Evolutionary conservation across 2,888 invertebrate species (phyloP), one percentile per base, ranked within the genome.

Genomic region (Drosophila vallismaia): DNA sequence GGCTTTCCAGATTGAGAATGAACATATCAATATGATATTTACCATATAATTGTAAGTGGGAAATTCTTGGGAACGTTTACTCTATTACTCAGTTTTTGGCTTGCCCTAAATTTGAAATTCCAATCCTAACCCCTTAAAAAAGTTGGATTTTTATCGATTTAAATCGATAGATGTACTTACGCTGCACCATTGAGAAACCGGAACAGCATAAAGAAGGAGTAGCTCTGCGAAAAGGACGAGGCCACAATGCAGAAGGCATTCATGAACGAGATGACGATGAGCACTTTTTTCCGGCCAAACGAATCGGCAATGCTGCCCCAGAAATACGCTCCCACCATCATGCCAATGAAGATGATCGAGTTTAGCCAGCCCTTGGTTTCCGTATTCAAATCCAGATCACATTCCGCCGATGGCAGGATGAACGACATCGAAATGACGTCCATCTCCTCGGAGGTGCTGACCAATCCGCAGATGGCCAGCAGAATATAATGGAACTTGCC

Each of bases 341-440:
- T 98, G 63, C 97, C 97, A 93, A 95, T 94, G 92, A 96, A 96
- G 80, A 96, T 95, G 90, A 95, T 95, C 77, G 95, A 95, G 92
- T 95, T 96, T 79, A 95, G 93, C 94, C 94, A 94, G 92, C 93
- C 95, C 93, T 97, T 97, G 77, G 96, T 95, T 84, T 95, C 94
- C 58, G 97, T 97, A 89, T 95, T 95, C 86, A 98, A 94, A 78
- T 96, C 92, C 91, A 98, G 93, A 93, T 98, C 98, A 94, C 97
- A 97, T 92, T 97, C 96, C 77, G 97, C 97, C 87, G 97, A 96
- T 48, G 97, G 97, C 74, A 98, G 93, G 92, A 98, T 96, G 94
- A 97, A 98, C 80, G 97, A 97, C 95, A 98, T 97, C 87, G 96
- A 97, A 90, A 98, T 96, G 93, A 97, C 97, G 93, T 97, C 97